Evolutionary conservation across 2,888 invertebrate genomes (phyloP), one percentile per base, ranked within the genome.

Genomic region (Mantis religiosa): DNA sequence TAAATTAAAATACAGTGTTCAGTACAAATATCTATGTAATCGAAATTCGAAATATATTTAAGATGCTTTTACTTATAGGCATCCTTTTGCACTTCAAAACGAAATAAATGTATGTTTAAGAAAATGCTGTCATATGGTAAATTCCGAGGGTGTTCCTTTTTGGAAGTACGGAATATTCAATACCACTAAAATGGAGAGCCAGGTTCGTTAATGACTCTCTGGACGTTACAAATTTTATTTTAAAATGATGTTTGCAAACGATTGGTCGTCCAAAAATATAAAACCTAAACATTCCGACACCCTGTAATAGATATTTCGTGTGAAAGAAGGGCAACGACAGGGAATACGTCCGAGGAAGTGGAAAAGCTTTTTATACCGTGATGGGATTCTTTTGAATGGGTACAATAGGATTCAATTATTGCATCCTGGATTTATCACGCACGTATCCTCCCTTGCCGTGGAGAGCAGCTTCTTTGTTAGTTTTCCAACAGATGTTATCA

Each of bases 361-460:
- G 25, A 28, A 86, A 86, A 86, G 28, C 86, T 86, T 86, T 86
- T 86, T 86, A 86, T 86, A 30, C 86, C 81, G 86, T 86, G 81
- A 86, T 86, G 86, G 86, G 86, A 86, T 86, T 86, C 86, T 86
- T 86, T 86, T 86, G 86, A 86, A 86, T 86, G 86, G 86, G 81
- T 87, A 87, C 87, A 87, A 87, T 87, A 87, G 87, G 87, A 87
- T 87, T 87, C 87, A 87, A 87, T 87, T 87, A 87, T 87, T 87
- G 87, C 83, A 87, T 41, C 83, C 41, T 8, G 87, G 87, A 87
- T 87, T 87, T 87, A 87, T 87, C 87, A 87, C 87, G 47, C 54
- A 47, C 85, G 41, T 27, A 54, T 85, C 85, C 54, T 71, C 54
- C 20, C 54, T 71, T 71, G 54, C 54, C 54, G 54, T 25, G 20